Conservation (phyloP, 2,888 invertebrate genomes). For the Coenonympha glycerion region DNA sequence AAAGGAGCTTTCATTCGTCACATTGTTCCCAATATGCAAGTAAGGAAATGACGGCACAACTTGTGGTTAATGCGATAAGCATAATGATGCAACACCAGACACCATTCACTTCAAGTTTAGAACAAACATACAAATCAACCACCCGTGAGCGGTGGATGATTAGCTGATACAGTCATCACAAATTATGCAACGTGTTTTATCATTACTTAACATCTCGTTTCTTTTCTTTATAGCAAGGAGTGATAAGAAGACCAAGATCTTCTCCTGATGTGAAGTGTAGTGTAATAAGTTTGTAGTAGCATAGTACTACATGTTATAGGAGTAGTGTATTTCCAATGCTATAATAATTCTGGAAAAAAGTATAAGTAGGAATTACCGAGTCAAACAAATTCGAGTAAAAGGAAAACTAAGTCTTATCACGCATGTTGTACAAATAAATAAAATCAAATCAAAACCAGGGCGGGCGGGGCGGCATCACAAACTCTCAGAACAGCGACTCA, state of each 20-base stretch:
- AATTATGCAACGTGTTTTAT: not conserved
- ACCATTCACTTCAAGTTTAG: not conserved
- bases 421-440: conserved; percentile 22
- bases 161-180: not conserved
- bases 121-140: not conserved
- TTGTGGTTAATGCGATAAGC: not conserved
- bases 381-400: no score
- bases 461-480: conserved; percentile 30
- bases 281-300: no score
- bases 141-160: no score
- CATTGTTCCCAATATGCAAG: not conserved
- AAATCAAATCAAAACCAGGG: conserved; percentile 26
- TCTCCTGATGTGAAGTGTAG: no score
- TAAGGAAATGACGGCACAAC: not conserved
- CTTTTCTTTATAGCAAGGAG: no score
- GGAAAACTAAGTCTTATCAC: no score
- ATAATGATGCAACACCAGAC: not conserved
- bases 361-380: no score
- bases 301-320: no score
- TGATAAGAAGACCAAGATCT: no score
- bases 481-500: conserved; percentile 42
- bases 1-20: not conserved
- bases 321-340: no score
- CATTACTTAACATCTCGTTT: no score
- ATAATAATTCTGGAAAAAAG: no score